Conservation (phyloP, 2,888 invertebrate genomes). For the Latrodectus elegans region DNA sequence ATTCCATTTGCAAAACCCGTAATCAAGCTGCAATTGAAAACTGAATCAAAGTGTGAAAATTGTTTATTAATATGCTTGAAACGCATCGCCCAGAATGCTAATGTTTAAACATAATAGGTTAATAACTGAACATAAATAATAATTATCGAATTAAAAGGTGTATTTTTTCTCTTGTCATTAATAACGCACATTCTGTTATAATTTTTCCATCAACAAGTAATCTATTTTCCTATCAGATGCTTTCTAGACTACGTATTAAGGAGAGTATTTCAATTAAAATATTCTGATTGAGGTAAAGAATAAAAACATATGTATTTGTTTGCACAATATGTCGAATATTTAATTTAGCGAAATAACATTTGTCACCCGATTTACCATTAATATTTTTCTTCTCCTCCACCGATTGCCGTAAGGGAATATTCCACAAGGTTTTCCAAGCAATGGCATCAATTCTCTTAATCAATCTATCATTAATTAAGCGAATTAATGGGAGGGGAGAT, state of each 20-base stretch:
- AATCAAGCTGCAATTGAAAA: too few relatives aligned
- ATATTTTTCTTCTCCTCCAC: conserved; percentile 18
- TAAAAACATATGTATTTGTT: conserved; percentile 6
- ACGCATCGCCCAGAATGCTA: too few relatives aligned
- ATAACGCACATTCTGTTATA: conserved; percentile 24
- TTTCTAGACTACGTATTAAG: conserved; percentile 31
- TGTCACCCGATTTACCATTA: conserved; percentile 39
- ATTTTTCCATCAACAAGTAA: conserved; percentile 42
- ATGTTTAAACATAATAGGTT: too few relatives aligned
- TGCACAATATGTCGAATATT: conserved; percentile 36
- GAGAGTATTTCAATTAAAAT: conserved; percentile 50
- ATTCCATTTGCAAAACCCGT: too few relatives aligned
- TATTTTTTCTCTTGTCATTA: not conserved
- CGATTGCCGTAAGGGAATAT: not conserved
- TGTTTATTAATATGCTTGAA: too few relatives aligned
- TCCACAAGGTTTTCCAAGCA: not conserved
- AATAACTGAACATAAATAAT: too few relatives aligned
- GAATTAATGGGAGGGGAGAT: conserved; percentile 2
- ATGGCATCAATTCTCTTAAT: not conserved
- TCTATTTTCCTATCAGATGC: not conserved
- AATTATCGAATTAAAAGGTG: too few relatives aligned
- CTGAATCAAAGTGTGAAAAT: too few relatives aligned
- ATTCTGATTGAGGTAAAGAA: not conserved
- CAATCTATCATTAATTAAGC: conserved; percentile 1
- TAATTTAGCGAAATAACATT: conserved; percentile 53